A percentile compares a stretch with the other conserved stretches of the same genome.
phyloP scores from a whole-genome alignment of 2,888 invertebrate species.

The Apodemia hepburni region DNA sequence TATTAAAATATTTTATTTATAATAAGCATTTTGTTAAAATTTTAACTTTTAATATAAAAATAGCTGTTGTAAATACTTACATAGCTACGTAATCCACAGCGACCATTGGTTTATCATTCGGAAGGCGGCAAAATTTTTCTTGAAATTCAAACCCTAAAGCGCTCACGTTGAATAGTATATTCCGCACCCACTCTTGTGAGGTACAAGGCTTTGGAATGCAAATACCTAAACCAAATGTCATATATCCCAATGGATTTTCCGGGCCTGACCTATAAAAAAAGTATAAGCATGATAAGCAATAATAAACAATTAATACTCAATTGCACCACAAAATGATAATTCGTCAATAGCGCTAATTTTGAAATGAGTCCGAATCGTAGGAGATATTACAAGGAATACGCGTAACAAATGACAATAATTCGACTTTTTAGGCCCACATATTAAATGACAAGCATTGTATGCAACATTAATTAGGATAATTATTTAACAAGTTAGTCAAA shows the following conservation, averaged over 20 bases:
- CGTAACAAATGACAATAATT: too few relatives aligned
- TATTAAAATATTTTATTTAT: too few relatives aligned
- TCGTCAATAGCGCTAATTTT: too few relatives aligned
- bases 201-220: constrained; percentile 60
- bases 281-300: neutral
- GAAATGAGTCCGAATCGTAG: too few relatives aligned
- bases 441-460: too few relatives aligned
- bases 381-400: too few relatives aligned
- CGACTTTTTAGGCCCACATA: too few relatives aligned
- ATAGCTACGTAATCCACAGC: constrained; percentile 57
- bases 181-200: constrained; percentile 42
- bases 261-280: constrained; percentile 26
- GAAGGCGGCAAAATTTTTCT: constrained; percentile 52
- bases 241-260: constrained; percentile 21
- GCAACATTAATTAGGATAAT: too few relatives aligned
- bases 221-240: constrained; percentile 40
- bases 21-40: too few relatives aligned
- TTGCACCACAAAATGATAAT: too few relatives aligned
- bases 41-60: too few relatives aligned
- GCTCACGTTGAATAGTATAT: constrained; percentile 37
- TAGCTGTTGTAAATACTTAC: constrained; percentile 41
- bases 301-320: neutral
- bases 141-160: constrained; percentile 39
- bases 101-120: constrained; percentile 59
- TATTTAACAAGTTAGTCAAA: too few relatives aligned